Conservation (phyloP, 1,140 invertebrate genomes). For the Odontomachus brunneus region DNA sequence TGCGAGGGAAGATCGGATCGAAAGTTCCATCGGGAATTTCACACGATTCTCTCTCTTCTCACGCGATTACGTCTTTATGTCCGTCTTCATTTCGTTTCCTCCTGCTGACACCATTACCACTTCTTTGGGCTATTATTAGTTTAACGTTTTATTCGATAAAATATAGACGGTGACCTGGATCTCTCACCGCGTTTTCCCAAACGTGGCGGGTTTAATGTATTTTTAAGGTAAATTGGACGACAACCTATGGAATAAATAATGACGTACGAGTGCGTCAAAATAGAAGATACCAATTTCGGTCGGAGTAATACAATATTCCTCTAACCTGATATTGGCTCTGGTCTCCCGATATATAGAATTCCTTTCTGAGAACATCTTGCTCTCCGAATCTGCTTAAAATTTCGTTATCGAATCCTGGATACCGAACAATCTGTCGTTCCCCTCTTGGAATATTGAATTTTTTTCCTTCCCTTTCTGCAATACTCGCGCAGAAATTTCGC, state of each 20-base stretch:
- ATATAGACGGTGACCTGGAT: conserved; percentile 14
- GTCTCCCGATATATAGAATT: conserved; percentile 9
- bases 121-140: conserved; percentile 5
- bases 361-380: not conserved
- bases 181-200: conserved; percentile 1
- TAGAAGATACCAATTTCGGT: conserved; percentile 15
- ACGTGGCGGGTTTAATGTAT: not conserved
- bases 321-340: conserved; percentile 12
- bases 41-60: too few relatives aligned
- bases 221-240: conserved; percentile 37
- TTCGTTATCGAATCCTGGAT: not conserved
- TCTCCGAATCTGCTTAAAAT: conserved; percentile 7
- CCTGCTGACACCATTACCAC: too few relatives aligned
- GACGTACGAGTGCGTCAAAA: conserved; percentile 4
- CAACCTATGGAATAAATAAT: conserved; percentile 30
- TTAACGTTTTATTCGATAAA: not conserved
- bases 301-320: conserved; percentile 11
- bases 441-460: not conserved
- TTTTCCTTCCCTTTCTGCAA: not conserved
- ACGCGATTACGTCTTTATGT: not conserved
- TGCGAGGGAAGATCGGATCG: not conserved
- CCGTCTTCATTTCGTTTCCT: not conserved
- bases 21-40: not conserved
- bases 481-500: not conserved
- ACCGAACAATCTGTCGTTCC: not conserved